These are phyloP conservation scores for Penaeus monodon DNA, from an alignment of 2,888 invertebrate genomes.

Conservation along the genomic window DNA sequence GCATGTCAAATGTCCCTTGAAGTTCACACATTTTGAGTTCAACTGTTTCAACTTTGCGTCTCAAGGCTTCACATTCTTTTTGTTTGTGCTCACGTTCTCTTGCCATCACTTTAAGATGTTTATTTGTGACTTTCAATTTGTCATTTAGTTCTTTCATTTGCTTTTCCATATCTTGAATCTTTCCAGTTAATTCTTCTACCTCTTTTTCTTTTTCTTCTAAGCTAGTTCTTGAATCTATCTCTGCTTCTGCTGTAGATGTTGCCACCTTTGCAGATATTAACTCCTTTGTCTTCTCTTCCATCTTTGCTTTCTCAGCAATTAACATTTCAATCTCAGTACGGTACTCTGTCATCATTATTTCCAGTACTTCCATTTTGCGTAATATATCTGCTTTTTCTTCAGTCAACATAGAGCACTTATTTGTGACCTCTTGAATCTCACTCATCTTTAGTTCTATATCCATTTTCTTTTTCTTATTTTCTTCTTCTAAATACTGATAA, in stretches of 20 bases:
- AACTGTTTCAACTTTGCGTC: constrained; percentile 63
- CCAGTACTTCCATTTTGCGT: constrained; percentile 55
- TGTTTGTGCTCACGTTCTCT: constrained; percentile 67
- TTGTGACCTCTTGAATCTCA: constrained; percentile 48
- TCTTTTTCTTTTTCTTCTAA: constrained; percentile 74
- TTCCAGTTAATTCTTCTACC: constrained; percentile 72
- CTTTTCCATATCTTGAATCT: constrained; percentile 67
- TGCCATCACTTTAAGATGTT: constrained; percentile 65
- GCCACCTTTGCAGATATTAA: constrained; percentile 40
- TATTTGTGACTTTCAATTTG: constrained; percentile 63
- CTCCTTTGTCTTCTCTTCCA: constrained; percentile 51
- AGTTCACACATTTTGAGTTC: constrained; percentile 61
- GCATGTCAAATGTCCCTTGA: constrained; percentile 62
- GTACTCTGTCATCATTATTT: constrained; percentile 60
- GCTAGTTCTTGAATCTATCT: constrained; percentile 72
- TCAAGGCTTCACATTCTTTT: constrained; percentile 66
- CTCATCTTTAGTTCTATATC: constrained; percentile 46
- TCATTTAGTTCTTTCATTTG: constrained; percentile 66
- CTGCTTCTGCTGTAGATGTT: constrained; percentile 68
- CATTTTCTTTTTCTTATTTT: constrained; percentile 52
- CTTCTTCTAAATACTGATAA: constrained; percentile 43
- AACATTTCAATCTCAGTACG: constrained; percentile 51
- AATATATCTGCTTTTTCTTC: constrained; percentile 56
- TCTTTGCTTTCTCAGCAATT: constrained; percentile 52
- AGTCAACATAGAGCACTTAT: constrained; percentile 41